phyloP scores from a whole-genome alignment of 2,797 vertebrate species.

The Helicolenus hilgendorfi region DNA sequence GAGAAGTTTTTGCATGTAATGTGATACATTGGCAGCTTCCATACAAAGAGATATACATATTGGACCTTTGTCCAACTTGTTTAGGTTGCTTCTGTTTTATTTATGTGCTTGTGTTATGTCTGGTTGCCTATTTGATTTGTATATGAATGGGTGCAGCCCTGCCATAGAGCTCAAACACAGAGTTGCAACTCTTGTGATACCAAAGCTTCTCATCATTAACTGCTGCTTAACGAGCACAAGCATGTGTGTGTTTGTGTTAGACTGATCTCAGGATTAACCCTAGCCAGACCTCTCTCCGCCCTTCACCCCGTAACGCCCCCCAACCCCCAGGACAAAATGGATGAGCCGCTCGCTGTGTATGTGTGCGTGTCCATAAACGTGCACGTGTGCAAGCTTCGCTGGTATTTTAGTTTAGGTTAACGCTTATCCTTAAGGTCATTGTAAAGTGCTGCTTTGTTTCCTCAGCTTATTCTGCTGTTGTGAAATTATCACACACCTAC shows the following conservation, averaged over 20 bases:
- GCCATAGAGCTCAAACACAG: not conserved
- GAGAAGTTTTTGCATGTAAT: not conserved
- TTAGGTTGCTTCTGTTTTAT: not conserved
- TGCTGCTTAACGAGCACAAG: constrained; percentile 44
- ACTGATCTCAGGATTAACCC: constrained; percentile 77
- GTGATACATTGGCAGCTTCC: not conserved
- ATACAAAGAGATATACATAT: not conserved
- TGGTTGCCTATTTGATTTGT: not conserved
- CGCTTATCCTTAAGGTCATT: not conserved
- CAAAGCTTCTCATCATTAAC: constrained; percentile 49
- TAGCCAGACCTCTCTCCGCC: constrained; percentile 49
- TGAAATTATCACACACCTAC: not conserved
- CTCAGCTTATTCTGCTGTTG: not conserved
- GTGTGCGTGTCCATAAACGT: constrained; percentile 3
- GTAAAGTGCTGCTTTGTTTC: not conserved
- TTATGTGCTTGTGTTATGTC: not conserved
- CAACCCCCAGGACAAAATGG: constrained; percentile 25
- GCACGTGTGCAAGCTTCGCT: not conserved
- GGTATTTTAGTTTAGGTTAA: not conserved
- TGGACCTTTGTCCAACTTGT: not conserved
- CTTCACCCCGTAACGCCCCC: constrained; percentile 25
- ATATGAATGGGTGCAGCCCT: not conserved
- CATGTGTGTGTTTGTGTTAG: constrained; percentile 31
- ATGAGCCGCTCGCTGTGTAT: constrained; percentile 14
- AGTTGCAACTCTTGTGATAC: not conserved